Percentiles rank a stretch among this genome's conserved stretches.
Evolutionary conservation across 2,113 vertebrate species (phyloP).

Genomic region (Myotis lucifugus): DNA sequence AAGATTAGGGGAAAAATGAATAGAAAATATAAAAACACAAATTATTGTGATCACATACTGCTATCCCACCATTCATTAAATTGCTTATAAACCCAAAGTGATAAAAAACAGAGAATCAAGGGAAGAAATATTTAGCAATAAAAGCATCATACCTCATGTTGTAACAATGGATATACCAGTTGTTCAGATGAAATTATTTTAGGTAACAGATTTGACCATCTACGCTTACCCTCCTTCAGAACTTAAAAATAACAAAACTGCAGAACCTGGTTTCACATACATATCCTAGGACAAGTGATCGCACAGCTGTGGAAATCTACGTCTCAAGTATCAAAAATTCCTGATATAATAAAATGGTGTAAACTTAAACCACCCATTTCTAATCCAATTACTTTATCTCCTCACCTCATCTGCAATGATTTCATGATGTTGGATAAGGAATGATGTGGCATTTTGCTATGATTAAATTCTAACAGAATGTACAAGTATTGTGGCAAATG

Average conservation of each 20-base stretch:
- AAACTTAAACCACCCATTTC: conserved; percentile 78
- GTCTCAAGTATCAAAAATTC: conserved; percentile 80
- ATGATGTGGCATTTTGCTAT: conserved; percentile 56
- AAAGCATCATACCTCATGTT: conserved; percentile 25
- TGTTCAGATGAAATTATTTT: conserved; percentile 8
- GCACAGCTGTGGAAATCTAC: conserved; percentile 74
- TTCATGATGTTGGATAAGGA: conserved; percentile 72
- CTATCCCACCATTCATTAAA: background rate
- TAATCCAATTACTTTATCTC: conserved; percentile 80
- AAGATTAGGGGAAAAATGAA: background rate
- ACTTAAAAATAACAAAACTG: conserved; percentile 60
- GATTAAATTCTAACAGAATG: conserved; percentile 55
- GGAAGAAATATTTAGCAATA: background rate
- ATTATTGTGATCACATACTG: background rate
- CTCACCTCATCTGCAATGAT: conserved; percentile 74
- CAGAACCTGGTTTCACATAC: conserved; percentile 24
- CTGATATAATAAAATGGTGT: conserved; percentile 80
- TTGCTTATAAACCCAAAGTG: background rate
- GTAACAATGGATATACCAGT: background rate
- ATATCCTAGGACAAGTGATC: conserved; percentile 57
- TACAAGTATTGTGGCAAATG: background rate
- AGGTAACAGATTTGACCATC: conserved; percentile 19
- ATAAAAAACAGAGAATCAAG: background rate
- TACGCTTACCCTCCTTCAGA: background rate
- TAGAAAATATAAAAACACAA: background rate